Evolutionary conservation across 2,797 vertebrate species (phyloP).

Genomic region (Enteromius radiatus): DNA sequence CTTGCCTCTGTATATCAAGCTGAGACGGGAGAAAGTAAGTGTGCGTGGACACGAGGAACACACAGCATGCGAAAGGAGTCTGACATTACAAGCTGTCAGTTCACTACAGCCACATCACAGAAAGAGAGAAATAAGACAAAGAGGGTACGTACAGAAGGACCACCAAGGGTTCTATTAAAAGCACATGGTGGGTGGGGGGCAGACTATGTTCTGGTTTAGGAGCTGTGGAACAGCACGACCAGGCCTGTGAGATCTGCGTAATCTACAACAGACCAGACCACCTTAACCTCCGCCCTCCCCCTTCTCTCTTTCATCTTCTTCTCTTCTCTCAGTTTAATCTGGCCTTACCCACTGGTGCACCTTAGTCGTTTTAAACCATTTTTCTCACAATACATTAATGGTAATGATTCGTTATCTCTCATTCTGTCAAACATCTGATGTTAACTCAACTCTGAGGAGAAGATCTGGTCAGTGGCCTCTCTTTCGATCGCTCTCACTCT

Average conservation of each 20-base stretch:
- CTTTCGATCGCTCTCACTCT: neutral
- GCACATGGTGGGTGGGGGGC: conserved; percentile 64
- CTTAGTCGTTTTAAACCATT: conserved; percentile 14
- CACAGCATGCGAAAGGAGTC: conserved; percentile 4
- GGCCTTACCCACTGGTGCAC: neutral
- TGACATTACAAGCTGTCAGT: conserved; percentile 46
- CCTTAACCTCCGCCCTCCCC: conserved; percentile 37
- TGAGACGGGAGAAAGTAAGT: neutral
- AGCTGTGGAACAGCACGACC: conserved; percentile 42
- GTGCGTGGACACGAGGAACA: conserved; percentile 8
- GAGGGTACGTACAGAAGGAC: conserved; percentile 56
- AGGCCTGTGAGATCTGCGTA: conserved; percentile 44
- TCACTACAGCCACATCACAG: conserved; percentile 30
- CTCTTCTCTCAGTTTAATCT: conserved; percentile 18
- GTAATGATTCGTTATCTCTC: neutral
- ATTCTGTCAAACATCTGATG: conserved; percentile 15
- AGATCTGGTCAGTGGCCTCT: conserved; percentile 37
- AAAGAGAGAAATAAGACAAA: conserved; percentile 35
- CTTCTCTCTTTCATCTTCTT: conserved; percentile 29
- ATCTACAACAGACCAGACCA: conserved; percentile 54
- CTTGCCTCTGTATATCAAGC: conserved; percentile 24
- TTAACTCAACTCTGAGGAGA: neutral
- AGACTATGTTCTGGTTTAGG: conserved; percentile 46
- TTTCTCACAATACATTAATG: neutral
- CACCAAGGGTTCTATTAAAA: conserved; percentile 69